Conservation (phyloP, 2,888 invertebrate species). For the Synanthedon formicaeformis region DNA sequence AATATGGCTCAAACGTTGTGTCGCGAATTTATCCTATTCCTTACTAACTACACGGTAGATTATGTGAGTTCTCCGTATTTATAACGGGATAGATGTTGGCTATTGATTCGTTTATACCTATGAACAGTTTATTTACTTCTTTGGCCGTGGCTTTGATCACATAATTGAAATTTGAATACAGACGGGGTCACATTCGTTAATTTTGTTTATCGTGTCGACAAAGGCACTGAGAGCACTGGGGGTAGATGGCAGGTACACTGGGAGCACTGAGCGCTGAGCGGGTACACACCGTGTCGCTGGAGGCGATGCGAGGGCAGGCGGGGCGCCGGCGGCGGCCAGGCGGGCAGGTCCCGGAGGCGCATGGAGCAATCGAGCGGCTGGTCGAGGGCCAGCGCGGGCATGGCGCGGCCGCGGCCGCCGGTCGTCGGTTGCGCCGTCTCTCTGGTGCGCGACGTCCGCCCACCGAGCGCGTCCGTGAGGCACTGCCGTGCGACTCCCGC, state of each 20-base stretch:
- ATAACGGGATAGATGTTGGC: too few species aligned
- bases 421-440: conserved; percentile 61
- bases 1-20: too few species aligned
- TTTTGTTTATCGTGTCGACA: conserved; percentile 12
- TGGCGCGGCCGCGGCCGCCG: conserved; percentile 70
- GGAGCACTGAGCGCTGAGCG: not conserved
- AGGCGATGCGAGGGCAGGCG: conserved; percentile 21
- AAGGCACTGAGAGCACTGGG: not conserved
- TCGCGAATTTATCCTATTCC: too few species aligned
- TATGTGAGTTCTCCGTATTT: too few species aligned
- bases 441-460: conserved; percentile 43
- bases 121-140: too few species aligned
- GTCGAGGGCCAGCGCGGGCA: conserved; percentile 75
- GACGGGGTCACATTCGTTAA: conserved; percentile 2
- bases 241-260: conserved; percentile 21
- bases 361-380: conserved; percentile 83
- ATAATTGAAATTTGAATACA: too few species aligned
- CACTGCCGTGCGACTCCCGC: conserved; percentile 54
- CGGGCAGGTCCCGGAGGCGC: conserved; percentile 62
- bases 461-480: conserved; percentile 53
- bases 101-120: too few species aligned
- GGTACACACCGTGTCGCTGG: conserved; percentile 51
- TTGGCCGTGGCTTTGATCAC: too few species aligned
- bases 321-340: conserved; percentile 51
- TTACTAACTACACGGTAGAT: too few species aligned